Evolutionary conservation across 2,113 vertebrate species (phyloP).

Genomic region (Ceyx margarethae): DNA sequence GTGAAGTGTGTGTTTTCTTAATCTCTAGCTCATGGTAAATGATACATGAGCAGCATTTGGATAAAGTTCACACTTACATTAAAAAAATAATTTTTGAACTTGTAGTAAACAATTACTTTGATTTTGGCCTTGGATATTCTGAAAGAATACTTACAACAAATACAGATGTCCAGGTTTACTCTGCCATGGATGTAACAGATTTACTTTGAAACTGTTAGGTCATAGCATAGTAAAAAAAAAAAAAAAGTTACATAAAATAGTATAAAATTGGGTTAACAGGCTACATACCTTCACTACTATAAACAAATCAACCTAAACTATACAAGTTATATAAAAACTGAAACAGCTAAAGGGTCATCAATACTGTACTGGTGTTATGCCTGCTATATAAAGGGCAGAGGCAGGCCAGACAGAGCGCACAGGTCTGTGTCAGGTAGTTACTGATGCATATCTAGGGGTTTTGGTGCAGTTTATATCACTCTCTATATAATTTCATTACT

Average conservation of each 20-base stretch:
- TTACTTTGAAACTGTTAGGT: slow-evolving; percentile 41
- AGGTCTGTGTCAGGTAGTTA: no score
- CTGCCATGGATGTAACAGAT: slow-evolving; percentile 26
- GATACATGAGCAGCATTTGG: neutral
- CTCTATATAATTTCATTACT: no score
- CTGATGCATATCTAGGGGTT: no score
- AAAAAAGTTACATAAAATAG: slow-evolving; percentile 17
- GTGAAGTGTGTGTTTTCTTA: neutral
- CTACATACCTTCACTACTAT: slow-evolving; percentile 26
- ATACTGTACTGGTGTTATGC: no score
- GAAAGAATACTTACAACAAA: slow-evolving; percentile 36
- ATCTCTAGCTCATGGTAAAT: neutral
- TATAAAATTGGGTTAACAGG: slow-evolving; percentile 20
- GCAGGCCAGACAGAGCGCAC: no score
- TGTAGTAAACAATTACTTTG: slow-evolving; percentile 61
- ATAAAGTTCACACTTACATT: neutral
- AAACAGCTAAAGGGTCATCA: no score
- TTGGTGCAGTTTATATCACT: no score
- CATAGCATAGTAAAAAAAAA: neutral
- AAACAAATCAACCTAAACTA: slow-evolving; percentile 38
- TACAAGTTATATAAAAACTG: neutral
- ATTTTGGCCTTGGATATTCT: slow-evolving; percentile 40
- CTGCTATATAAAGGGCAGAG: no score
- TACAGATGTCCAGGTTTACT: slow-evolving; percentile 48
- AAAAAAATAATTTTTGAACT: neutral